A percentile compares a stretch with the other conserved stretches of the same genome.
Evolutionary conservation across 2,113 vertebrate genomes (phyloP).

Genomic region (Tamias sibiricus): DNA sequence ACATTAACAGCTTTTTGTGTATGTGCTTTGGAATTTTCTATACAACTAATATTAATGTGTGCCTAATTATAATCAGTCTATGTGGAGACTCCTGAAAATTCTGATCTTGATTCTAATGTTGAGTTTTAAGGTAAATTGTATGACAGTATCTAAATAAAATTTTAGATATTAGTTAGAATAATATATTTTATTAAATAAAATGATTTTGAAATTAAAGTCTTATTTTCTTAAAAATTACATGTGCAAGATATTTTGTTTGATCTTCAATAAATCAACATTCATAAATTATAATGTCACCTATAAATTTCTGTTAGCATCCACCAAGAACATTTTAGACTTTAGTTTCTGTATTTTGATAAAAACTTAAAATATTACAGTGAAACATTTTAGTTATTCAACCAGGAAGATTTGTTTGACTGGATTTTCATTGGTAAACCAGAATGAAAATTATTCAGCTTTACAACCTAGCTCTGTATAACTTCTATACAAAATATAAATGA

Average conservation of each 20-base stretch:
- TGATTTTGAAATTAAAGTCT: neutral
- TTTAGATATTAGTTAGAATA: neutral
- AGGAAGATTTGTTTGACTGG: neutral
- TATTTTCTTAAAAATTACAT: conserved; percentile 42
- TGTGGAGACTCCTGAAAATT: neutral
- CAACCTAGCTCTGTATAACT: neutral
- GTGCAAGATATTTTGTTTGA: neutral
- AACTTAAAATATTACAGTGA: neutral
- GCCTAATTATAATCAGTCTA: neutral
- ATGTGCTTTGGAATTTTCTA: neutral
- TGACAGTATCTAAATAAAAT: neutral
- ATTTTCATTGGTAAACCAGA: neutral
- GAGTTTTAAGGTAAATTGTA: neutral
- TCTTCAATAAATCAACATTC: neutral
- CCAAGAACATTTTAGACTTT: neutral
- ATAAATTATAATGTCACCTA: neutral
- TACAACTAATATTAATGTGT: neutral
- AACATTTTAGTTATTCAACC: neutral
- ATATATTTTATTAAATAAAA: neutral
- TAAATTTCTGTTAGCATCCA: neutral
- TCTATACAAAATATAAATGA: neutral
- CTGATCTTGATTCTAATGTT: neutral
- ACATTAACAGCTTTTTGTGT: neutral
- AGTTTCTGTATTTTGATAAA: conserved; percentile 18
- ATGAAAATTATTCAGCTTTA: conserved; percentile 5